Evolutionary conservation across 2,888 invertebrate genomes (phyloP).

Genomic region (Hartigia nigra): DNA sequence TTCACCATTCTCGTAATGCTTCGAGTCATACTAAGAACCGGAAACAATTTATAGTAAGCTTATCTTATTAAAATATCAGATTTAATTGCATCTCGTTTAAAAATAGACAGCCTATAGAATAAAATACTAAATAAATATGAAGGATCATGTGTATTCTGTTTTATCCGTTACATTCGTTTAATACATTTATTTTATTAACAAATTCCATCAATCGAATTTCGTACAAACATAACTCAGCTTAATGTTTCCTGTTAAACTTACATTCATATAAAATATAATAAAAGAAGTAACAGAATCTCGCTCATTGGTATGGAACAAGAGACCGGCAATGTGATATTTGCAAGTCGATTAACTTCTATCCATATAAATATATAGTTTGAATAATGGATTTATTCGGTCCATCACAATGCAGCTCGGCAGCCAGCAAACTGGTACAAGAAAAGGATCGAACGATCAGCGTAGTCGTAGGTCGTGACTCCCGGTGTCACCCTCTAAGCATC

Average conservation of each 20-base stretch:
- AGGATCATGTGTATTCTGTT: background rate
- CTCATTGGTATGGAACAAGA: background rate
- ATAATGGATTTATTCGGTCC: background rate
- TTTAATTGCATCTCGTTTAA: background rate
- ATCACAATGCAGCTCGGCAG: background rate
- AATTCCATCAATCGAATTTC: too few species aligned
- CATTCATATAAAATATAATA: background rate
- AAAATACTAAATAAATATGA: background rate
- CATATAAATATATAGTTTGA: background rate
- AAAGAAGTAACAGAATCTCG: background rate
- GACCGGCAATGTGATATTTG: background rate
- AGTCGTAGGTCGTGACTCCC: constrained; percentile 22
- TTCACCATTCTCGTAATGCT: too few species aligned
- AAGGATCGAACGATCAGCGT: constrained; percentile 10
- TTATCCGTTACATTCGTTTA: too few species aligned
- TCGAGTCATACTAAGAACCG: background rate
- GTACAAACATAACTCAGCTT: too few species aligned
- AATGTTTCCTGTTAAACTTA: background rate
- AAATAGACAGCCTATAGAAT: background rate
- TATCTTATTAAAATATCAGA: background rate
- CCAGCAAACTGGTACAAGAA: constrained; percentile 11
- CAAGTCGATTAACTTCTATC: background rate
- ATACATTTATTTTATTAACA: too few species aligned
- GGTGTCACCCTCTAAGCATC: constrained; percentile 13
- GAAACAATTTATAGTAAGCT: background rate